phyloP scores from a whole-genome alignment of 2,797 vertebrate genomes.

The Mareca penelope region DNA sequence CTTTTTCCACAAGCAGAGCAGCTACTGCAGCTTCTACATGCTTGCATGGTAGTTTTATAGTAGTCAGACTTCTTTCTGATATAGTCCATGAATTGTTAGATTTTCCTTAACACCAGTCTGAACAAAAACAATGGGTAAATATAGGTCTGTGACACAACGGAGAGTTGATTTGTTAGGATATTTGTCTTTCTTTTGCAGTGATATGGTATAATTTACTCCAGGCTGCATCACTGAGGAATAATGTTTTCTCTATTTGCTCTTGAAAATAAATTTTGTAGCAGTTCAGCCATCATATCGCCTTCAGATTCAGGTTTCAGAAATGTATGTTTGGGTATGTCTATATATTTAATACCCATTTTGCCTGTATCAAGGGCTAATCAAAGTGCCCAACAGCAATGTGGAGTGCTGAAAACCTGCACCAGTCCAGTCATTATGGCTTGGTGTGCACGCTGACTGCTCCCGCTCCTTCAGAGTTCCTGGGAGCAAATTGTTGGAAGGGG shows the following conservation, averaged over 20 bases:
- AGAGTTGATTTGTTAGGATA: not conserved
- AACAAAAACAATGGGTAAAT: not conserved
- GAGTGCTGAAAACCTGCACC: not conserved
- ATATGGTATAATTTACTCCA: constrained; percentile 11
- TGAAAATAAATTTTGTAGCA: constrained; percentile 6
- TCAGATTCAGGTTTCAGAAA: not conserved
- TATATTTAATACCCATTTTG: not conserved
- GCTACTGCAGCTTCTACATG: not conserved
- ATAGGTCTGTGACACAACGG: not conserved
- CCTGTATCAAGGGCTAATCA: not conserved
- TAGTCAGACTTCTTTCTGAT: not conserved
- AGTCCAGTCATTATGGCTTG: fast-evolving
- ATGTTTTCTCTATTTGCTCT: constrained; percentile 3
- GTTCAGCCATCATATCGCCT: not conserved
- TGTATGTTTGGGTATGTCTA: not conserved
- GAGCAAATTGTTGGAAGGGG: not conserved
- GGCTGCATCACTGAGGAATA: not conserved
- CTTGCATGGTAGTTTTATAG: not conserved
- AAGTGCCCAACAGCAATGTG: not conserved
- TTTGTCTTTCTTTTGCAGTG: not conserved
- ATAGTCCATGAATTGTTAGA: not conserved
- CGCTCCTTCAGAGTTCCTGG: not conserved
- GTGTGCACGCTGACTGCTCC: fast-evolving
- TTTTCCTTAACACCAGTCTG: not conserved
- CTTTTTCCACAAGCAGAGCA: not conserved